Percentiles rank a stretch among this genome's conserved stretches.
Conservation (phyloP, 2,888 invertebrate genomes). For the Nymphalis urticae region DNA sequence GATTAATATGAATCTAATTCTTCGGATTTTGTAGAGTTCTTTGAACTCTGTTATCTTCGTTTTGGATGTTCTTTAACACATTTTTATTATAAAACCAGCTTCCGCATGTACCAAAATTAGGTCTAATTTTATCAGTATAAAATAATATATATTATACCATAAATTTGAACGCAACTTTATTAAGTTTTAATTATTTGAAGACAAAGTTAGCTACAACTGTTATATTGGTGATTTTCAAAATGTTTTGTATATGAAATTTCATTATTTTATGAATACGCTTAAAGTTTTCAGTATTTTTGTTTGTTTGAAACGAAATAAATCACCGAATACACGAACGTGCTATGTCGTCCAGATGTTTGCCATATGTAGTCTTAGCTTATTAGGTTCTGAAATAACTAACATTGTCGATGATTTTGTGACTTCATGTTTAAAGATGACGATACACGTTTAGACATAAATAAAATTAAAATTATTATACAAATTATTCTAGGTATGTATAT, state of each 20-base stretch:
- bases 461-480: too few relatives aligned
- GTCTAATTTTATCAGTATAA: slow-evolving; percentile 20
- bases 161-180: too few relatives aligned
- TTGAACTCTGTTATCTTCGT: slow-evolving; percentile 43
- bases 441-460: neutral
- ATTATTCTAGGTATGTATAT: too few relatives aligned
- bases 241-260: too few relatives aligned
- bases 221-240: too few relatives aligned
- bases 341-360: slow-evolving; percentile 30
- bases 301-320: neutral
- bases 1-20: slow-evolving; percentile 13
- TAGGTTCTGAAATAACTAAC: neutral
- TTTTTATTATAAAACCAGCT: slow-evolving; percentile 40
- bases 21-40: slow-evolving; percentile 36
- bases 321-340: neutral
- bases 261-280: neutral
- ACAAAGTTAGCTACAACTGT: too few relatives aligned
- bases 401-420: neutral
- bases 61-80: slow-evolving; percentile 36
- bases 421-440: neutral
- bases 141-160: too few relatives aligned
- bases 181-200: too few relatives aligned
- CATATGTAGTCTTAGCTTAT: slow-evolving; percentile 33
- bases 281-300: neutral
- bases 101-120: slow-evolving; percentile 41